Evolutionary conservation across 2,888 invertebrate genomes (phyloP).

Genomic region (Candidula unifasciata): DNA sequence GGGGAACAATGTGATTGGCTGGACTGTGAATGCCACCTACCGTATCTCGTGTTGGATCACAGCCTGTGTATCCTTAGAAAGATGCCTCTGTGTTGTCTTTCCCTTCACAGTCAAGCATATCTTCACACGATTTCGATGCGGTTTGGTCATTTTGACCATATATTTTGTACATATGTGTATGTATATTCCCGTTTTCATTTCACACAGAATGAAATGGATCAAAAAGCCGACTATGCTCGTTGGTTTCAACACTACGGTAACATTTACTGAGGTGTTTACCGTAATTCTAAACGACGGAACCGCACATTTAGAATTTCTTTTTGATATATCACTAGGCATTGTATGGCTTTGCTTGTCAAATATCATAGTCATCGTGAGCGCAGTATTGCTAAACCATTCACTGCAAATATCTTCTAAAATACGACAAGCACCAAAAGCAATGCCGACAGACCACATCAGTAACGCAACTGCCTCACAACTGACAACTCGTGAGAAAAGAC

Average conservation of each 20-base stretch:
- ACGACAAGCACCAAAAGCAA: not conserved
- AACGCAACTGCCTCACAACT: not conserved
- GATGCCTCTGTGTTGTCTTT: conserved; percentile 34
- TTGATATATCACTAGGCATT: not conserved
- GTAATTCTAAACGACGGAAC: not conserved
- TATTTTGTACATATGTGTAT: not conserved
- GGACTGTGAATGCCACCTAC: not conserved
- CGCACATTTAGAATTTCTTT: not conserved
- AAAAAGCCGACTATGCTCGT: not conserved
- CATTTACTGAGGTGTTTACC: not conserved
- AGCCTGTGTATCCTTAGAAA: conserved; percentile 11
- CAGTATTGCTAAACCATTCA: not conserved
- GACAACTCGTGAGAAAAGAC: not conserved
- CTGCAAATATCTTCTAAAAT: not conserved
- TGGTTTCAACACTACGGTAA: not conserved
- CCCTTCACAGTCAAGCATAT: conserved; percentile 22
- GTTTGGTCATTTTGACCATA: not conserved
- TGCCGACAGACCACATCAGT: not conserved
- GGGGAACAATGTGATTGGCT: not conserved
- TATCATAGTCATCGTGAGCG: not conserved
- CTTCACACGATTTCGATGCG: conserved; percentile 19
- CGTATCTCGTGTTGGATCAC: conserved; percentile 33
- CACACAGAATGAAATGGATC: conserved; percentile 12
- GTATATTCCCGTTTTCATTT: not conserved
- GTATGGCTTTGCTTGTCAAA: not conserved